Evolutionary conservation across 2,113 vertebrate genomes (phyloP).

Genomic region (Heteronetta atricapilla): DNA sequence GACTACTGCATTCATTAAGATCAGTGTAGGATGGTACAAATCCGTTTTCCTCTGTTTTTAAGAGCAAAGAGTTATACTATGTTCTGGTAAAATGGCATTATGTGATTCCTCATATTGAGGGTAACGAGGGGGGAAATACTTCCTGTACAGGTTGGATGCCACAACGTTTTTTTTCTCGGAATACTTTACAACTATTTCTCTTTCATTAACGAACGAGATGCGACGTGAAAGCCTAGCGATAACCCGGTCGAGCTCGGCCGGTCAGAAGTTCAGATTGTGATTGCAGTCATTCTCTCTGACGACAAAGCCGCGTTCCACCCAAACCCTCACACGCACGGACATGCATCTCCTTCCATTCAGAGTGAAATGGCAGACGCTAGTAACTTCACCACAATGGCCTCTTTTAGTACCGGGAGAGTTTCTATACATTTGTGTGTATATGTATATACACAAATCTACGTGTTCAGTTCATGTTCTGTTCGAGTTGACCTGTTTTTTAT

Average conservation of each 20-base stretch:
- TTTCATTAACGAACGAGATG: conserved; percentile 44
- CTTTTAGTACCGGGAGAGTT: conserved; percentile 72
- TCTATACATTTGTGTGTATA: conserved; percentile 52
- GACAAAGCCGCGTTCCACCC: not conserved
- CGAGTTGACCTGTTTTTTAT: conserved; percentile 63
- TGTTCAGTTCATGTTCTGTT: conserved; percentile 66
- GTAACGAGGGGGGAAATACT: not conserved
- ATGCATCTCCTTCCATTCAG: conserved; percentile 51
- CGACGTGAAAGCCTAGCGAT: not conserved
- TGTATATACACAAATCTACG: conserved; percentile 59
- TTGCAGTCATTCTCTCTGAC: conserved; percentile 34
- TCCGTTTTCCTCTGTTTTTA: not conserved
- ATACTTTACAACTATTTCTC: not conserved
- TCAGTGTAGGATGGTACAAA: conserved; percentile 9
- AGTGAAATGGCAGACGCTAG: conserved; percentile 49
- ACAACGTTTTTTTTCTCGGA: not conserved
- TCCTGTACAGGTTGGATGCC: conserved; percentile 2
- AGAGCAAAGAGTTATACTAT: not conserved
- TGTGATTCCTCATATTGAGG: conserved; percentile 83
- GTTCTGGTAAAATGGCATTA: conserved; percentile 14
- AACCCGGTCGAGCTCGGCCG: not conserved
- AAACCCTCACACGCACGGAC: not conserved
- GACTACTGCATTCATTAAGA: not conserved
- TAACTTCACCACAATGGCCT: conserved; percentile 88
- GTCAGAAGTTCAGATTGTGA: not conserved